phyloP scores from a whole-genome alignment of 1,140 invertebrate species.

The Dreissena rostriformis region DNA sequence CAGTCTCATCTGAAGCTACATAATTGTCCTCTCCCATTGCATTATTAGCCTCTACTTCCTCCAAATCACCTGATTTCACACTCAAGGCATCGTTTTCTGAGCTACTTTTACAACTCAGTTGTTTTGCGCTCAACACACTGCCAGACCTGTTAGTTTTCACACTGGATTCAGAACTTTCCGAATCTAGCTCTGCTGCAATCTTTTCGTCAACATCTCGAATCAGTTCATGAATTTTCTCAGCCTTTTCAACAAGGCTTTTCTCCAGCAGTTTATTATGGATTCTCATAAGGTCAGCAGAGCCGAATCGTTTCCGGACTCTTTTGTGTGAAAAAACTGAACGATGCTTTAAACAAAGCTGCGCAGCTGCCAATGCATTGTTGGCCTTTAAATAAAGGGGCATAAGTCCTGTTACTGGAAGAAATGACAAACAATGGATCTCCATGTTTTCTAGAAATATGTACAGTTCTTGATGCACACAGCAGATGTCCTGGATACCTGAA shows the following conservation, averaged over 20 bases:
- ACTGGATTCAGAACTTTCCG: background rate
- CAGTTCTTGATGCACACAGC: conserved; percentile 27
- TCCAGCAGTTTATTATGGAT: conserved; percentile 22
- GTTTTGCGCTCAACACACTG: conserved; percentile 15
- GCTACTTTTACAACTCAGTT: background rate
- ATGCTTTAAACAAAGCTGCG: conserved; percentile 9
- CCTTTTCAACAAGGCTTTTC: background rate
- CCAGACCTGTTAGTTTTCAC: background rate
- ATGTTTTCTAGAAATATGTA: conserved; percentile 44
- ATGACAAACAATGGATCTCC: conserved; percentile 37
- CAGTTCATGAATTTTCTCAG: conserved; percentile 32
- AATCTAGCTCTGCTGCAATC: background rate
- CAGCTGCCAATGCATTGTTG: conserved; percentile 8
- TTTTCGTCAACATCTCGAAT: conserved; percentile 22
- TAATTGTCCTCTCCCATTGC: background rate
- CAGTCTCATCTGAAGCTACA: background rate
- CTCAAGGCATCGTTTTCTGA: background rate
- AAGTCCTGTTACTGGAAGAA: conserved; percentile 9
- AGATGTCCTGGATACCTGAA: conserved; percentile 48
- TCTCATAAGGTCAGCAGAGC: background rate
- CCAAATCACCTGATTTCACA: conserved; percentile 1
- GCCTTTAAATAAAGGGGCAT: conserved; percentile 19
- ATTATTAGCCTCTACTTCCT: background rate
- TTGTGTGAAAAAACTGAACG: conserved; percentile 24
- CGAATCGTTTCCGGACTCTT: conserved; percentile 27